Percentiles rank a stretch among this genome's conserved stretches.
phyloP scores from a whole-genome alignment of 1,140 invertebrate genomes.

The Nebria ingens region DNA sequence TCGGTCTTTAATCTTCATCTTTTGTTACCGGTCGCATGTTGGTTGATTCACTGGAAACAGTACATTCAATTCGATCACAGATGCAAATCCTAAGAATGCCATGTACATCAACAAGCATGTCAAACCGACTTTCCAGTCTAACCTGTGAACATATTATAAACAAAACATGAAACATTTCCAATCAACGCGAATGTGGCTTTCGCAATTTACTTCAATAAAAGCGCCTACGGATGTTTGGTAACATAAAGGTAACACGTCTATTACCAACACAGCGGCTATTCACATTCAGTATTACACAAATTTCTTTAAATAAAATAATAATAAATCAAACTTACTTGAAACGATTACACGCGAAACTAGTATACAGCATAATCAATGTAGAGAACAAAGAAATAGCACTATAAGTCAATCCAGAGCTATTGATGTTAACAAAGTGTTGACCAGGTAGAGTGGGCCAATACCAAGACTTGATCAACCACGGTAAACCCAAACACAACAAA shows the following conservation, averaged over 20 bases:
- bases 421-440: slow-evolving; percentile 61
- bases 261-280: neutral
- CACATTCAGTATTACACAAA: neutral
- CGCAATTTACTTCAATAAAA: no score
- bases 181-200: no score
- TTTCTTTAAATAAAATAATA: neutral
- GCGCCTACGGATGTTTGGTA: neutral
- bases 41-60: slow-evolving; percentile 77
- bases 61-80: slow-evolving; percentile 75
- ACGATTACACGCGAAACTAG: slow-evolving; percentile 60
- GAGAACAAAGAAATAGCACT: slow-evolving; percentile 68
- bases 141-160: slow-evolving; percentile 28
- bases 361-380: slow-evolving; percentile 63
- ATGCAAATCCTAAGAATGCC: slow-evolving; percentile 63
- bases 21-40: slow-evolving; percentile 43
- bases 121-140: slow-evolving; percentile 67
- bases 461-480: slow-evolving; percentile 72
- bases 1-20: no score
- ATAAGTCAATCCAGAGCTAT: slow-evolving; percentile 69
- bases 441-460: slow-evolving; percentile 56
- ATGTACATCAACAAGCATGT: slow-evolving; percentile 66
- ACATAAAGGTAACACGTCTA: neutral
- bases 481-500: slow-evolving; percentile 68
- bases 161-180: no score
- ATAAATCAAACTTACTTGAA: slow-evolving; percentile 42